Base-by-base conservation (phyloP, 2,113 vertebrate genomes). In the Falcunculus frontatus region DNA sequence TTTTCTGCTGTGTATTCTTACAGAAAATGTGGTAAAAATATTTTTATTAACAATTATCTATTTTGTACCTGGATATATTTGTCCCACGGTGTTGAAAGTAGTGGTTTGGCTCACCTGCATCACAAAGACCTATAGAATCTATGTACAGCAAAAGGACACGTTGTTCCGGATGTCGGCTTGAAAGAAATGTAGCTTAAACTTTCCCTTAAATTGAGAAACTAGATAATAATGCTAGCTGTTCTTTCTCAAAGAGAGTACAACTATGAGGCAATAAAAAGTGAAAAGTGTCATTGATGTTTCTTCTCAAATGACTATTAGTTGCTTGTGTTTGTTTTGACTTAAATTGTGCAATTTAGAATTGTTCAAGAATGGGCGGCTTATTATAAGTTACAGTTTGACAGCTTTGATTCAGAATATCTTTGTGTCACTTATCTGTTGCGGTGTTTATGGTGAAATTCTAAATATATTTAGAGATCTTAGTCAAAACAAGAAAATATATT, bases 271-370 rank as follows among this genome's bases (percentile, higher is more conserved):
- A 37, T 92, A 44, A 80, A 52, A 93, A 81, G 37, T 63, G 44
- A 33, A 90, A 90, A 33, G n/a, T 41, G 30, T 85, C 46, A 35
- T 57, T 92, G 90, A 18, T 62, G 11, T 84, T 95, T 93, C 56
- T 55, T 89, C 53, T 75, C 10, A 90, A 87, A 76, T 47, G 19
- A n/a, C 16, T 82, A 6, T 78, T 56, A 33, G 41, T 77, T 89
- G 44, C 15, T 89, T 30, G 21, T 78, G 39, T 91, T 93, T 84
- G 79, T 77, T 96, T 86, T 93, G n/a, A 93, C 68, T 82, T 68
- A 59, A 91, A 80, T 32, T 87, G 29, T 23, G 64, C 33, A 44
- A 42, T 79, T 87, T 50, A 35, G 10, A 74, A 41, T 67, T 87
- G 25, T 85, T 95, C 29, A 85, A 77, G 22, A 92, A 90, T 60